These are phyloP conservation scores for Hyalella azteca DNA, from an alignment of 2,888 invertebrate genomes.

Conservation along the genomic window DNA sequence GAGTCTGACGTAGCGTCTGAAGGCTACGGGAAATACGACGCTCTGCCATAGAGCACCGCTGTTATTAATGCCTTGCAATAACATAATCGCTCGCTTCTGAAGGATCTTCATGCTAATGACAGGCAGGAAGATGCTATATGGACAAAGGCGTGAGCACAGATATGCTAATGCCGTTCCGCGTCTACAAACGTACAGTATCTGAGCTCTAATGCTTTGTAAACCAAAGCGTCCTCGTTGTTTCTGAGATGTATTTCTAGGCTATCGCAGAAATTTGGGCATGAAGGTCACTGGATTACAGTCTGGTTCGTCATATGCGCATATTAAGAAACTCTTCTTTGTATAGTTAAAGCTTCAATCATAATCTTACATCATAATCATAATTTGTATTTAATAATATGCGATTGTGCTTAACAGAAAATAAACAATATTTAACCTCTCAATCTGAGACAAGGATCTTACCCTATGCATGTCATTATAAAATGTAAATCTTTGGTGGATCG, in stretches of 20 bases:
- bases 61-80: conserved; percentile 21
- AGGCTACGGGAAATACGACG: neutral
- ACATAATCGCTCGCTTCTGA: neutral
- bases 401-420: too few relatives aligned
- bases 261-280: too few relatives aligned
- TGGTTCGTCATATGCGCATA: too few relatives aligned
- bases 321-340: too few relatives aligned
- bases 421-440: too few relatives aligned
- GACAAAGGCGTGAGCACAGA: neutral
- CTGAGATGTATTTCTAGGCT: neutral
- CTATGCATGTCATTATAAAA: too few relatives aligned
- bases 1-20: neutral
- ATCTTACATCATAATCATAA: too few relatives aligned
- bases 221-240: neutral
- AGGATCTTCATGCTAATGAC: conserved; percentile 20
- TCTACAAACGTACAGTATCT: neutral
- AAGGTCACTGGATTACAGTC: too few relatives aligned
- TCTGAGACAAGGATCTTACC: too few relatives aligned
- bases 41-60: neutral
- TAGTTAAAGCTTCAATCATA: too few relatives aligned
- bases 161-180: conserved; percentile 7
- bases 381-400: too few relatives aligned
- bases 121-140: neutral
- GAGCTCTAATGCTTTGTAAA: neutral
- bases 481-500: too few relatives aligned